Base-by-base conservation (phyloP, 2,113 vertebrate genomes). In the Varanus salvator region DNA sequence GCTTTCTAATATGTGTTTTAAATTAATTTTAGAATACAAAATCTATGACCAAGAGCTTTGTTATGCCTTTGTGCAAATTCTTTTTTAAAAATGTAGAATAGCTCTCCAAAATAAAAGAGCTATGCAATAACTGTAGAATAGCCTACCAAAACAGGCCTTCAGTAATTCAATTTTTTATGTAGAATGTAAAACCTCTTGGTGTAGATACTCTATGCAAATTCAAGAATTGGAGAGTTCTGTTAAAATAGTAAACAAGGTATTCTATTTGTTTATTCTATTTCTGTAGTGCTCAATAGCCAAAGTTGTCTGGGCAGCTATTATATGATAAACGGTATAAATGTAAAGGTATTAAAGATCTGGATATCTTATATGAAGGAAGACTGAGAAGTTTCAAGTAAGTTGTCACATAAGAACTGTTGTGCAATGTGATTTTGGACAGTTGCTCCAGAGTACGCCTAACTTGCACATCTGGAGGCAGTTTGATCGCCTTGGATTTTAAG, bases 121-220 rank as follows among this genome's bases (percentile, higher is more conserved):
- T 84, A 66, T 23, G 60, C 64, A 38, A 23, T 34, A 84, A 50
- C 21, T 80, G 54, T 17, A 80, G 50, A n/a, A 8, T 1, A 57
- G 6, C 78, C 50, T 64, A 19, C 60, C 60, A 64, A 64, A 64
- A 60, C 34, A 64, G 38, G 2, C 1, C n/a, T 83, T 83, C n/a
- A 82, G 25, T n/a, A 38, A 83, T 21, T 25, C 80, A 68, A 25
- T 6, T 57, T 83, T 66, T 68, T 48, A 29, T 48, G 31, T 23
- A 83, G 25, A 84, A 27, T 66, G 5, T 66, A 25, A 84, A 84
- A 69, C 66, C 15, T 29, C 64, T 84, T 84, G 68, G 44, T 86
- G 27, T 48, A 64, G 15, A 64, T 74, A 29, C 57, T 85, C 52
- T 86, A 44, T 86, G 34, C n/a, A 76, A 86, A 86, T 34, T 86